Conservation (phyloP, 1,140 invertebrate genomes). For the Agrilus planipennis region DNA sequence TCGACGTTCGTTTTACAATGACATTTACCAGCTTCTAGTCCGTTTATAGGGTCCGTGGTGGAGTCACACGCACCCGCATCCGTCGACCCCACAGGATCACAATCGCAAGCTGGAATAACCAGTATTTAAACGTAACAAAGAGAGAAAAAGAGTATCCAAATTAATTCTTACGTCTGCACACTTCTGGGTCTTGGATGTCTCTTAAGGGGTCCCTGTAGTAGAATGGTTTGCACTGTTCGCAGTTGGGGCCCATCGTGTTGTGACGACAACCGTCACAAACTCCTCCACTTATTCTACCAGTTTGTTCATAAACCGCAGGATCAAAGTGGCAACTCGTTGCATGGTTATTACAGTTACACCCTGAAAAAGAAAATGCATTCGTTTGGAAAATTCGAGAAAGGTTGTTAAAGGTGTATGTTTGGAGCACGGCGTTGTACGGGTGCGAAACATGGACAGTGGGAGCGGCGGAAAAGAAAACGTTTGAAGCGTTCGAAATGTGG, state of each 20-base stretch:
- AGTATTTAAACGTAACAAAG: not conserved
- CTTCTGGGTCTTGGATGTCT: slow-evolving; percentile 73
- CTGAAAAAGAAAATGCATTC: too few species aligned
- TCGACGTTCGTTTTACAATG: slow-evolving; percentile 74
- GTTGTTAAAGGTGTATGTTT: too few species aligned
- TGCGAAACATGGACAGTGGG: too few species aligned
- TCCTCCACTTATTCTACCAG: slow-evolving; percentile 78
- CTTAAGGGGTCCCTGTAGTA: slow-evolving; percentile 74
- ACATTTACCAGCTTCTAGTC: slow-evolving; percentile 66
- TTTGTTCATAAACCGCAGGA: slow-evolving; percentile 70
- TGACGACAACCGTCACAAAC: slow-evolving; percentile 87
- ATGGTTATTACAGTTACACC: slow-evolving; percentile 85
- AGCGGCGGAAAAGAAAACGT: too few species aligned
- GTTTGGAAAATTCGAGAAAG: too few species aligned
- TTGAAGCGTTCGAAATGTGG: too few species aligned
- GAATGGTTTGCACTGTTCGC: slow-evolving; percentile 86
- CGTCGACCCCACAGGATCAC: slow-evolving; percentile 64
- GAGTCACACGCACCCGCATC: slow-evolving; percentile 84
- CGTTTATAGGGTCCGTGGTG: slow-evolving; percentile 56
- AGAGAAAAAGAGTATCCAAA: not conserved
- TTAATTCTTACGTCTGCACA: slow-evolving; percentile 68
- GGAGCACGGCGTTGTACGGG: too few species aligned
- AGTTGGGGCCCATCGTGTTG: slow-evolving; percentile 85
- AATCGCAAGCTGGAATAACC: slow-evolving; percentile 55
- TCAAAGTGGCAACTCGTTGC: slow-evolving; percentile 82